Conservation (phyloP, 2,888 invertebrate species). For the Epinotia bilunana region DNA sequence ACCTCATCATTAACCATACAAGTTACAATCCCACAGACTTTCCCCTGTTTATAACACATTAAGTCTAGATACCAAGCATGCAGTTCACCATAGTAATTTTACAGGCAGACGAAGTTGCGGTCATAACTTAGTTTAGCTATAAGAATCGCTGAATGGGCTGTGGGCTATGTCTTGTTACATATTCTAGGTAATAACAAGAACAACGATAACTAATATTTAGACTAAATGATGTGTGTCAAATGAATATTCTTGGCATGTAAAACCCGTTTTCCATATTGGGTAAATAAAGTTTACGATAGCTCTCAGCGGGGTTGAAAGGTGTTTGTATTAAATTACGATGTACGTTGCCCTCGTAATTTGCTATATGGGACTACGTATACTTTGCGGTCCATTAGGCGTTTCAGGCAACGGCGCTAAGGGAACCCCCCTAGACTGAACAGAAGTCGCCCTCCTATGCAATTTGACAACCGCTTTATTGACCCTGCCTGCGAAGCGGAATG, state of each 20-base stretch:
- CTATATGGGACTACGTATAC: slow-evolving; percentile 23
- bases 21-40: too few species aligned
- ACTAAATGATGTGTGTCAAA: slow-evolving; percentile 10
- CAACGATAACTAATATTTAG: neutral
- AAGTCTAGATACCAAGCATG: too few species aligned
- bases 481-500: too few species aligned
- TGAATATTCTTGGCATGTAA: slow-evolving; percentile 18
- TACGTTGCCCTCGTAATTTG: slow-evolving; percentile 34
- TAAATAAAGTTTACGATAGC: slow-evolving; percentile 47
- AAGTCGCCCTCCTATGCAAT: neutral
- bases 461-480: too few species aligned
- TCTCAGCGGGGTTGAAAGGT: slow-evolving; percentile 50
- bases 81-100: neutral
- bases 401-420: neutral
- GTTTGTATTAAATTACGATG: slow-evolving; percentile 46
- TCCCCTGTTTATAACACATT: too few species aligned
- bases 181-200: neutral
- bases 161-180: neutral
- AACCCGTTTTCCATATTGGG: slow-evolving; percentile 36
- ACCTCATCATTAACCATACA: too few species aligned
- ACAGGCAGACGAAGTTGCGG: neutral
- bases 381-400: slow-evolving; percentile 23
- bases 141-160: neutral
- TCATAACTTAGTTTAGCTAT: too few species aligned
- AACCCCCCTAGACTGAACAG: neutral